Base-by-base conservation (phyloP, 1,140 invertebrate species). In the Ooceraea biroi region DNA sequence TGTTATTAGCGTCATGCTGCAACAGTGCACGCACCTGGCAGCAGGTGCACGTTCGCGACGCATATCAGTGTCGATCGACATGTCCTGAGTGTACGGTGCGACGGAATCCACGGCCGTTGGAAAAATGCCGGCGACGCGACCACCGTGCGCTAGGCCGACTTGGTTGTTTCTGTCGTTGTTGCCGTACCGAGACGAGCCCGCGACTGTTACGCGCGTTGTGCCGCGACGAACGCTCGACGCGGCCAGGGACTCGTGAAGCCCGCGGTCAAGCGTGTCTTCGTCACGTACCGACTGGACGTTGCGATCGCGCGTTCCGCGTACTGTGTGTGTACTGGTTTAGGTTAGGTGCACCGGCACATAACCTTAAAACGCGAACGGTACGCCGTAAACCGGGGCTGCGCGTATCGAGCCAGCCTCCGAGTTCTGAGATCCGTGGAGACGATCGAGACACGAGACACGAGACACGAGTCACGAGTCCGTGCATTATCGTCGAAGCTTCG, bases 261-360 rank as follows among this genome's bases (percentile, higher is more conserved):
- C 25, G 46, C 30, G 25, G 41, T 41, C 27, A 17, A 50, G 27
- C 50, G 73, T 71, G 76, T 65, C 76, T 80, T 80, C 22, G 65
- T 12, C 48, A 36, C 50, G 65, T 44, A 4, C 44, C 60, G 46
- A 22, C 46, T 17, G 30, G 50, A 57, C 60, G 73, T 50, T 25
- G 12, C 12, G n/a, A n/a, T n/a, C 27, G 22, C 12, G 55, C 25
- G 58, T 65, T 44, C 80, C 80, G 88, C 58, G 84, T 82, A 82
- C 76, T 85, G 86, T 80, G 89, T 86, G 68, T 69, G 61, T 55
- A 60, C 80, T 57, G 12, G 8, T 83, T 41, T 88, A 94, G 93
- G 93, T 94, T 93, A 93, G 90, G 93, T 93, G 76, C 89, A 89
- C 92, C 93, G 91, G 91, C 85, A 91, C 92, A 93, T 93, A 94